Evolutionary conservation across 2,888 invertebrate genomes (phyloP).

Genomic region (Mimumesa dahlbomi): DNA sequence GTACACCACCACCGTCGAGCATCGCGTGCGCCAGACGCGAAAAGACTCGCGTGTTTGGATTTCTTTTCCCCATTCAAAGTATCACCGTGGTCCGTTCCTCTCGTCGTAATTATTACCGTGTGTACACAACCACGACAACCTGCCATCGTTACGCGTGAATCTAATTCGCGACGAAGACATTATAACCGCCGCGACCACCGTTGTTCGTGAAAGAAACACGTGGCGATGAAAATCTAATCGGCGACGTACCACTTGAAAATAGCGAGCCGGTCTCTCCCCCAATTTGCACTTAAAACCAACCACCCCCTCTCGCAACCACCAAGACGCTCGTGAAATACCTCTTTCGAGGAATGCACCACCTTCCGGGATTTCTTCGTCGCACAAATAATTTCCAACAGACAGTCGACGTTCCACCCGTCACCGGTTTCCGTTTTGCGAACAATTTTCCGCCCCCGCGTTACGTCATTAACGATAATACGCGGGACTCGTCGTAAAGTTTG

Average conservation of each 20-base stretch:
- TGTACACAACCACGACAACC: too few species aligned
- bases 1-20: too few species aligned
- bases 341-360: constrained; percentile 36
- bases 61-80: background rate
- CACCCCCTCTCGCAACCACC: too few species aligned
- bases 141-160: background rate
- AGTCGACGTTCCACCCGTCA: constrained; percentile 10
- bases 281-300: constrained; percentile 55
- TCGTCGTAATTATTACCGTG: background rate
- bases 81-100: background rate
- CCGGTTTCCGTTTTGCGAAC: constrained; percentile 23
- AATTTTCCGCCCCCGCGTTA: constrained; percentile 49
- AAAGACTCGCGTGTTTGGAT: background rate
- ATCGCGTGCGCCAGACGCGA: background rate
- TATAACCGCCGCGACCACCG: background rate
- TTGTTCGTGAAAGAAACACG: constrained; percentile 19
- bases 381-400: constrained; percentile 45
- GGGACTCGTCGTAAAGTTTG: too few species aligned
- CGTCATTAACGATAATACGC: too few species aligned
- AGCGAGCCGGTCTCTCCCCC: constrained; percentile 36
- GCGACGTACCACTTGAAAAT: constrained; percentile 39
- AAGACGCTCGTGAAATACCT: constrained; percentile 38
- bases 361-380: constrained; percentile 33
- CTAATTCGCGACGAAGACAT: constrained; percentile 7
- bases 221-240: constrained; percentile 51